phyloP scores from a whole-genome alignment of 1,140 invertebrate genomes.

The Epicauta chinensis region DNA sequence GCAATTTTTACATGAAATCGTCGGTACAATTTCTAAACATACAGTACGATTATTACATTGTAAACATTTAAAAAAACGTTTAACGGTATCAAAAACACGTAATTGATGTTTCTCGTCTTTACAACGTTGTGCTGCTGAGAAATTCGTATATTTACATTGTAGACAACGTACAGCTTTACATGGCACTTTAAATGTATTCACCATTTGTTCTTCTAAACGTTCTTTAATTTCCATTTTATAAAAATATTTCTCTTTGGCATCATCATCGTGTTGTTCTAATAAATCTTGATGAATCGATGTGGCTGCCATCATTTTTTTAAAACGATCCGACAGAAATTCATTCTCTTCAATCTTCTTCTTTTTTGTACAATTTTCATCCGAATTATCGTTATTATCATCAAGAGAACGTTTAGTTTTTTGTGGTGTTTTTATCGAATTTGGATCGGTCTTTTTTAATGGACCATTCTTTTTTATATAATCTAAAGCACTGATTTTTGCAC shows the following conservation, averaged over 20 bases:
- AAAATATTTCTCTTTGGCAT: conserved; percentile 82
- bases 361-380: conserved; percentile 44
- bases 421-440: conserved; percentile 57
- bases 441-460: conserved; percentile 58
- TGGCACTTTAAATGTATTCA: conserved; percentile 70
- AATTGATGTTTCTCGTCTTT: conserved; percentile 74
- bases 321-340: conserved; percentile 54
- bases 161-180: conserved; percentile 84
- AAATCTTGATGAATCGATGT: conserved; percentile 72
- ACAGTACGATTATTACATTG: conserved; percentile 79
- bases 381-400: conserved; percentile 37
- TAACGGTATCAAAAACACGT: conserved; percentile 69
- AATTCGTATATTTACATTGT: conserved; percentile 85
- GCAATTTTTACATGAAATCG: conserved; percentile 71
- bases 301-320: conserved; percentile 72
- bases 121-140: conserved; percentile 77
- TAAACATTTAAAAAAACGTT: conserved; percentile 86
- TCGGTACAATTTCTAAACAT: conserved; percentile 70
- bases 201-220: conserved; percentile 88
- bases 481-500: conserved; percentile 63
- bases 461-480: conserved; percentile 59
- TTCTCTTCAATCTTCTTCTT: conserved; percentile 46
- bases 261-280: conserved; percentile 62
- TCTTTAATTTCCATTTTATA: conserved; percentile 84
- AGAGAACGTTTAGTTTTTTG: conserved; percentile 23